A percentile compares a stretch with the other conserved stretches of the same genome.
These are phyloP conservation scores for Caenorhabditis brenneri DNA, from an alignment of 1,140 invertebrate species.

Conservation along the genomic window DNA sequence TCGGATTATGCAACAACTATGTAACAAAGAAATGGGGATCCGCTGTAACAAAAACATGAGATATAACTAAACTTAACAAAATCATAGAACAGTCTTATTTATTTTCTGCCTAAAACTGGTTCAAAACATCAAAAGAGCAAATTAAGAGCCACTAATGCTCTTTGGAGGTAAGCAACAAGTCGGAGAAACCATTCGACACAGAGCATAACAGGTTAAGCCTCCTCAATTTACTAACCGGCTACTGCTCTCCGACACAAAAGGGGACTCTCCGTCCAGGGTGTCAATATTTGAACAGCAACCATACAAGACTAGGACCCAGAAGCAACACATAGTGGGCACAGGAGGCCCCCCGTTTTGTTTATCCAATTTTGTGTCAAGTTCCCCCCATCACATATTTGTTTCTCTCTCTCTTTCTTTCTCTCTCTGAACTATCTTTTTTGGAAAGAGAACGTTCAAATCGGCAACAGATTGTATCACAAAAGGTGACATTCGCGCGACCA, in stretches of 20 bases:
- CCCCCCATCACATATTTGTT: not conserved
- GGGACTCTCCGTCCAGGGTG: not conserved
- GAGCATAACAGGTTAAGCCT: constrained; percentile 35
- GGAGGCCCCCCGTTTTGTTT: not conserved
- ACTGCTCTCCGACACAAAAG: constrained; percentile 28
- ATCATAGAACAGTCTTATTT: too few species aligned
- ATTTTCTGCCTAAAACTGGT: too few species aligned
- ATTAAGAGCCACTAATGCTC: not conserved
- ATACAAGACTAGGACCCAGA: constrained; percentile 1
- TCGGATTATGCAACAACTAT: too few species aligned
- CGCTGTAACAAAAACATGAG: too few species aligned
- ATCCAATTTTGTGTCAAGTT: constrained; percentile 41
- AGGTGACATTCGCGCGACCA: constrained; percentile 26
- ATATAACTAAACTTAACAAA: too few species aligned
- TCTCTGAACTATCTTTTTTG: not conserved
- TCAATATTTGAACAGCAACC: constrained; percentile 34
- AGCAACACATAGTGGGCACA: not conserved
- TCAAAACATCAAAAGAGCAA: too few species aligned
- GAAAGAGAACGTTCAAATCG: not conserved
- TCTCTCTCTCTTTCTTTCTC: not conserved
- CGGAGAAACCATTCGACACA: constrained; percentile 2
- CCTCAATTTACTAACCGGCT: not conserved
- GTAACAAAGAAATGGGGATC: too few species aligned
- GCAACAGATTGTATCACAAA: constrained; percentile 28
- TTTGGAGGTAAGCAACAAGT: not conserved